These are phyloP conservation scores for Ornithoptera priamus DNA, from an alignment of 2,888 invertebrate species.

Conservation along the genomic window DNA sequence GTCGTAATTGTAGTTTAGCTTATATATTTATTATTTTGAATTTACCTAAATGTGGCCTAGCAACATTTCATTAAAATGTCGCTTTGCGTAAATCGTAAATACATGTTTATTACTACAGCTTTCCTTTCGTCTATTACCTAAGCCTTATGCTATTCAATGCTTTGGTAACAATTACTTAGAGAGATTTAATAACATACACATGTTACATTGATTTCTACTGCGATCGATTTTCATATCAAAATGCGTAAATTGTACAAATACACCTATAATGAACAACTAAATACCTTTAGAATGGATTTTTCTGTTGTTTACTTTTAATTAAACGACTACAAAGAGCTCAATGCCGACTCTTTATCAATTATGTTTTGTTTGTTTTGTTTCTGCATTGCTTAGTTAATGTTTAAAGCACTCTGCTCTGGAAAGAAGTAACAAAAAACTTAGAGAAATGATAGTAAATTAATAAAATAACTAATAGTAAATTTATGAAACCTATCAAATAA, in stretches of 20 bases:
- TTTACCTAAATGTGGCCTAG: not conserved
- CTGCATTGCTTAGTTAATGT: too few species aligned
- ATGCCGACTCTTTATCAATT: too few species aligned
- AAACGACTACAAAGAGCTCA: too few species aligned
- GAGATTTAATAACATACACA: conserved; percentile 1
- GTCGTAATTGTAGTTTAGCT: too few species aligned
- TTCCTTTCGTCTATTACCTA: not conserved
- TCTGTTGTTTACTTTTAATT: conserved; percentile 22
- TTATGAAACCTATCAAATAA: too few species aligned
- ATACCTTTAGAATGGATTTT: conserved; percentile 39
- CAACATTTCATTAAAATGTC: not conserved
- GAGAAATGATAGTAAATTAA: too few species aligned
- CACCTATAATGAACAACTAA: conserved; percentile 36
- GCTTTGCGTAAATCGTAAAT: conserved; percentile 1
- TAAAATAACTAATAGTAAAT: too few species aligned
- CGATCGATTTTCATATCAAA: not conserved
- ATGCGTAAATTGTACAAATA: conserved; percentile 20
- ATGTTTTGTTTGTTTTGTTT: too few species aligned
- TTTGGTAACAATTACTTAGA: not conserved
- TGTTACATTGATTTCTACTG: not conserved
- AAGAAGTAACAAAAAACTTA: too few species aligned
- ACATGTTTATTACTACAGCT: not conserved
- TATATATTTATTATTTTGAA: too few species aligned
- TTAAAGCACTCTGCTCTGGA: too few species aligned
- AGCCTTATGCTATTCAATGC: not conserved